A percentile compares a stretch with the other conserved stretches of the same genome.
Evolutionary conservation across 2,888 invertebrate species (phyloP).

Genomic region (Drosophila picticornis): DNA sequence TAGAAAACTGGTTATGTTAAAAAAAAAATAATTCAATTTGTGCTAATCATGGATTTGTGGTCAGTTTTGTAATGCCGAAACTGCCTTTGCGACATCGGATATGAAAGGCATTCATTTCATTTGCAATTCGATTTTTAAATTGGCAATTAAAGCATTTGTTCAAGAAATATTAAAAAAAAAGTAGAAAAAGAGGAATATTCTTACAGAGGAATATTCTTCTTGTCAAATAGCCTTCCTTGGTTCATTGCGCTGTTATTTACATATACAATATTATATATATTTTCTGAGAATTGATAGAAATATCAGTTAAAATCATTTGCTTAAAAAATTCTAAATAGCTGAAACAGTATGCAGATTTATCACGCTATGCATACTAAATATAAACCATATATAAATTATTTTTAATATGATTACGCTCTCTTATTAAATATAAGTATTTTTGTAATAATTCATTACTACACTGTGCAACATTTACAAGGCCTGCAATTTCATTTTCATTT

Average conservation of each 20-base stretch:
- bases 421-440: background rate
- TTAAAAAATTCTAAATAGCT: background rate
- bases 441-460: conserved; percentile 14
- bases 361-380: background rate
- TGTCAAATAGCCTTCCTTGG: background rate
- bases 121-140: conserved; percentile 8
- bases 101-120: conserved; percentile 20
- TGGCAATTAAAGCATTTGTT: background rate
- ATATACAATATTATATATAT: background rate
- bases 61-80: conserved; percentile 48
- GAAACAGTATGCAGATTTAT: background rate
- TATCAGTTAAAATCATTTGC: background rate
- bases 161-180: background rate
- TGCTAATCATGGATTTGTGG: conserved; percentile 55
- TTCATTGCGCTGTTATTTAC: background rate
- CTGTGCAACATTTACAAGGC: conserved; percentile 39
- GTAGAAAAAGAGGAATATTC: background rate
- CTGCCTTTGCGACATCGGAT: conserved; percentile 32
- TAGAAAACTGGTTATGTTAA: conserved; percentile 46
- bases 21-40: conserved; percentile 34
- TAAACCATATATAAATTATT: background rate
- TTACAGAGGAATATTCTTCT: background rate
- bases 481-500: conserved; percentile 64
- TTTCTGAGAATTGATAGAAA: background rate
- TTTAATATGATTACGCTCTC: background rate